Evolutionary conservation across 2,113 vertebrate species (phyloP).

Genomic region (Seriola quinqueradiata): DNA sequence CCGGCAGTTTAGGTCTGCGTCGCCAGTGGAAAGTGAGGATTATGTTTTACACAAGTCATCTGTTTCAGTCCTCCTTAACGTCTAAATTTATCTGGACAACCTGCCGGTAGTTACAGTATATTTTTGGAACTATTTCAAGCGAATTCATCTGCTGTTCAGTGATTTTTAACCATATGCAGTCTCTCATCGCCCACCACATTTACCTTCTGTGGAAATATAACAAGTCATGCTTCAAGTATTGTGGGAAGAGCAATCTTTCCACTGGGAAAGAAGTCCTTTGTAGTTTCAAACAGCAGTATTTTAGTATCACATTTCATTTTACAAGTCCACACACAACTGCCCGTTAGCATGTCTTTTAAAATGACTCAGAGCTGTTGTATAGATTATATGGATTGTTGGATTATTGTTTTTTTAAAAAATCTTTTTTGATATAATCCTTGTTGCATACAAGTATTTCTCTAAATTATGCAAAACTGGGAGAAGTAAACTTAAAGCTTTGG

Average conservation of each 20-base stretch:
- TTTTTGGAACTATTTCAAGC: slow-evolving; percentile 56
- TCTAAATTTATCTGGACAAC: slow-evolving; percentile 38
- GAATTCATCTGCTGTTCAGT: slow-evolving; percentile 33
- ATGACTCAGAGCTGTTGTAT: not conserved
- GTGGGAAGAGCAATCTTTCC: slow-evolving; percentile 36
- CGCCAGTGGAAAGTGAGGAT: slow-evolving; percentile 28
- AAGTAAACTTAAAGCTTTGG: not conserved
- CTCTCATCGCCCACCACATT: slow-evolving; percentile 23
- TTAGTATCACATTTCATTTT: slow-evolving; percentile 1
- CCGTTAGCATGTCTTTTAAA: slow-evolving; percentile 2
- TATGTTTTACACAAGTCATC: slow-evolving; percentile 14
- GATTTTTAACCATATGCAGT: slow-evolving; percentile 6
- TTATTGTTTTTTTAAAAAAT: not conserved
- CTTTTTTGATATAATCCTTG: too few species aligned
- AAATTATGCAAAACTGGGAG: not conserved
- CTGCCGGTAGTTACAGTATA: slow-evolving; percentile 36
- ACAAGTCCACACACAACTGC: not conserved
- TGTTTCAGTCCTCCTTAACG: slow-evolving; percentile 1
- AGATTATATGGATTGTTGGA: not conserved
- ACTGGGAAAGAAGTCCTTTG: slow-evolving; percentile 7
- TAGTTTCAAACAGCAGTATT: slow-evolving; percentile 26
- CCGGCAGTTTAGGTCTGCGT: slow-evolving; percentile 2
- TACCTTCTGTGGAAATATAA: slow-evolving; percentile 52
- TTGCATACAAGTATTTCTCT: not conserved
- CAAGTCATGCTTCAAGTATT: slow-evolving; percentile 34